Evolutionary conservation across 2,113 vertebrate species (phyloP), one percentile per base, ranked within the genome.

Genomic region (Nematolebias whitei): DNA sequence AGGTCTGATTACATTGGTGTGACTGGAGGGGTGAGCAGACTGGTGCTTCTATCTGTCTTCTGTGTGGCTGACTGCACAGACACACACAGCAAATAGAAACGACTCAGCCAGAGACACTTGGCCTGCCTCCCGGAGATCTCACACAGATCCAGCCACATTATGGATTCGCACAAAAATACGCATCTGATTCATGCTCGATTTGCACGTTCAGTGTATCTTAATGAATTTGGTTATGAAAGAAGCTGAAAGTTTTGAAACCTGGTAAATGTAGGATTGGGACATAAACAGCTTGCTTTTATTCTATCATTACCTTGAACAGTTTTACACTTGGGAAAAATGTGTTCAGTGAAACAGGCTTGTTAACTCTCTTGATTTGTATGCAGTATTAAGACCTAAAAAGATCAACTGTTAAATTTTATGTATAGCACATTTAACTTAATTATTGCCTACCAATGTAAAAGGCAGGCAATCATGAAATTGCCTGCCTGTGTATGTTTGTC

Each of bases 1-100:
- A 87, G 81, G 80, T 85, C 86, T 88, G 87, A 90, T 89, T 89
- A 89, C 87, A 87, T 82, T 72, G 87, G 78, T 82, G 82, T 74
- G 72, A 84, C 79, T 85, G 70, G 80, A 78, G 84, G 82, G 80
- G 74, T 71, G 76, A 86, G 84, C 83, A 83, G 85, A 80, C 85
- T 76, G 84, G 82, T 74, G 78, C 48, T 71, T 84, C 87, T 84
- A 90, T 90, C 84, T 54, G 84, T 89, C 88, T 90, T 90, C 66
- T 81, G 65, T 71, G 80, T 74, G 84, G 72, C 80, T 88, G 87
- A 85, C 78, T 85, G 82, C 82, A 82, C 84, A 84, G 76, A 50
- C 45, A 40, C 35, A 63, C 47, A 22, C 19, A 50, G 78, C 65
- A 76, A 87, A 85, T 78, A 81, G 87, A 80, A 80, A 86, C 84